These are phyloP conservation scores for Morpho helenor DNA, from an alignment of 2,888 invertebrate species.

Conservation along the genomic window DNA sequence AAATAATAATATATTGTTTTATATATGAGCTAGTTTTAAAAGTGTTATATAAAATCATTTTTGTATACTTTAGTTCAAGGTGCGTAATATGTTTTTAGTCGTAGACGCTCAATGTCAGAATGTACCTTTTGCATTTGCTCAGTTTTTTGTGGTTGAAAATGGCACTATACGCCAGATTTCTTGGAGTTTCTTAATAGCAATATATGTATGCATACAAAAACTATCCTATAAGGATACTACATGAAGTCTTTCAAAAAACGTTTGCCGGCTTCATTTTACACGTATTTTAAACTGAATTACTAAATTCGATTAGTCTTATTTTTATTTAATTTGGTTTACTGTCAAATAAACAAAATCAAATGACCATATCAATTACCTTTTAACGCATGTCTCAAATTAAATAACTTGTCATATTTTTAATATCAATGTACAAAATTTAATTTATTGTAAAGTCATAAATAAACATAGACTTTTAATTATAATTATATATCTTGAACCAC, in stretches of 20 bases:
- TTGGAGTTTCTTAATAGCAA: background rate
- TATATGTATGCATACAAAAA: too few relatives aligned
- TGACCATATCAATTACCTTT: too few relatives aligned
- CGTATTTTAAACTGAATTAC: too few relatives aligned
- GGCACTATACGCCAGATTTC: background rate
- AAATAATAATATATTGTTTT: constrained; percentile 11
- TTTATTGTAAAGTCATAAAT: background rate
- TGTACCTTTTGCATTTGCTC: constrained; percentile 66
- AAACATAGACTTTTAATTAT: constrained; percentile 7
- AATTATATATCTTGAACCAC: constrained; percentile 14
- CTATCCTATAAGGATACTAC: too few relatives aligned
- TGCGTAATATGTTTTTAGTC: constrained; percentile 26
- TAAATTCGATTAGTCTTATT: too few relatives aligned
- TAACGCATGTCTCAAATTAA: too few relatives aligned
- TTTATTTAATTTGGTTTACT: too few relatives aligned
- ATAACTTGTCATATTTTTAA: too few relatives aligned
- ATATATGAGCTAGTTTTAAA: constrained; percentile 3
- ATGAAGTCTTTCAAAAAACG: too few relatives aligned
- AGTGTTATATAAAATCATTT: constrained; percentile 10
- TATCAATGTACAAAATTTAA: background rate
- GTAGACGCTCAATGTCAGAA: constrained; percentile 43
- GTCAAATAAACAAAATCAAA: too few relatives aligned
- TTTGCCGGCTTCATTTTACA: too few relatives aligned
- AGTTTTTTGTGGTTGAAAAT: constrained; percentile 29
- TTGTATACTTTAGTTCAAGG: constrained; percentile 7